Conservation (phyloP, 2,797 vertebrate species). For the Helarctos malayanus region DNA sequence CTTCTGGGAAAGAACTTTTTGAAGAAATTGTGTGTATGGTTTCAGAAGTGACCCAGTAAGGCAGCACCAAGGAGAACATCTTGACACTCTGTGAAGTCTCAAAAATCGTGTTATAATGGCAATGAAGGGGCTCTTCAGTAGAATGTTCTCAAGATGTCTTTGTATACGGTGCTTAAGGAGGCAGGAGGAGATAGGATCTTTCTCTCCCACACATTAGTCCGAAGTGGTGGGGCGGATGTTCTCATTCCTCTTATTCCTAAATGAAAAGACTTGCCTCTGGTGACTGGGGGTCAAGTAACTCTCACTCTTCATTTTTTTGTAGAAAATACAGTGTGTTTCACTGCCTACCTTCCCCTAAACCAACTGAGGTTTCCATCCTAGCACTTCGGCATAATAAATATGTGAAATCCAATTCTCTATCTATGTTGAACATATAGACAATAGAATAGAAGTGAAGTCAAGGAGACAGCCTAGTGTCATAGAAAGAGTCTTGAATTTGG, state of each 20-base stretch:
- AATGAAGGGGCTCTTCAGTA: conserved; percentile 32
- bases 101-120: not conserved
- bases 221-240: not conserved
- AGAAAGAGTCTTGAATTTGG: not conserved
- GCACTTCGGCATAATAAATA: not conserved
- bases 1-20: conserved; percentile 40
- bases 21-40: not conserved
- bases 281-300: not conserved
- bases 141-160: not conserved
- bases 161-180: not conserved
- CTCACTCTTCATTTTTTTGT: not conserved
- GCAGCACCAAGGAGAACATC: conserved; percentile 60
- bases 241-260: not conserved
- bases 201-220: not conserved
- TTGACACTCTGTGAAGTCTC: conserved; percentile 63
- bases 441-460: not conserved
- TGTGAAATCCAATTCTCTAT: not conserved
- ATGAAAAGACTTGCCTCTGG: not conserved
- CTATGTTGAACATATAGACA: not conserved
- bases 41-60: conserved; percentile 66
- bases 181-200: not conserved
- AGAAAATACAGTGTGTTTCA: not conserved
- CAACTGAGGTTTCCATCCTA: not conserved
- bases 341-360: not conserved
- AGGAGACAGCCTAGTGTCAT: not conserved